Percentiles rank a stretch among this genome's conserved stretches.
Conservation (phyloP, 1,140 invertebrate species). For the Tetranychus urticae region DNA sequence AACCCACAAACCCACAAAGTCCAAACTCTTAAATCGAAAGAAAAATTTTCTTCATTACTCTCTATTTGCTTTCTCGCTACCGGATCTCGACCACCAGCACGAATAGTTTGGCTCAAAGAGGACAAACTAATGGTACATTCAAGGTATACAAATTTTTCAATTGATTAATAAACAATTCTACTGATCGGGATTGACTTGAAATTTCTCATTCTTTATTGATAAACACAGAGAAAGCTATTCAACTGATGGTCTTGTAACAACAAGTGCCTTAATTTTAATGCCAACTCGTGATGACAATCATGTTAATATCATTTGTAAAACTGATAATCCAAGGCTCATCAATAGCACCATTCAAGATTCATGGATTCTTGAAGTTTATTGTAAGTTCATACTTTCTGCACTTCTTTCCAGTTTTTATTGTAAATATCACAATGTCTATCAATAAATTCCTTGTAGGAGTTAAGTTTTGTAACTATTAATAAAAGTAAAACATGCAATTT, state of each 20-base stretch:
- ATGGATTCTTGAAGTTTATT: slow-evolving; percentile 31
- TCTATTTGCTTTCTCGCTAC: slow-evolving; percentile 54
- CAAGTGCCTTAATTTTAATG: slow-evolving; percentile 15
- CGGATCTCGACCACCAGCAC: slow-evolving; percentile 56
- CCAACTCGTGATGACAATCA: slow-evolving; percentile 50
- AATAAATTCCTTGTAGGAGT: too few species aligned
- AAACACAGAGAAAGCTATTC: slow-evolving; percentile 7
- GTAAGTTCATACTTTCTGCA: slow-evolving; percentile 21
- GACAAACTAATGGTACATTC: background rate
- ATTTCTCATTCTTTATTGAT: background rate
- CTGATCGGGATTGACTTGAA: background rate
- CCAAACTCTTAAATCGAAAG: too few species aligned
- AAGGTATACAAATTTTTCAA: background rate
- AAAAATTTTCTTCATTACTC: too few species aligned
- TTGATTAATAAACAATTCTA: too few species aligned
- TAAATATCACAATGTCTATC: too few species aligned
- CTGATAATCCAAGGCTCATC: slow-evolving; percentile 37
- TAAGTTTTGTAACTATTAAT: too few species aligned
- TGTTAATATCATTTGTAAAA: slow-evolving; percentile 52
- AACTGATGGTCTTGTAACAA: slow-evolving; percentile 9
- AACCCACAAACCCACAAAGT: too few species aligned
- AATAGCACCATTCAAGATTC: slow-evolving; percentile 23
- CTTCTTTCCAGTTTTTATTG: too few species aligned
- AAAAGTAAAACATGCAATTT: too few species aligned
- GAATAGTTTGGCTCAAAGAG: slow-evolving; percentile 45